Conservation (phyloP, 2,797 vertebrate genomes). For the Micrastur ruficollis region DNA sequence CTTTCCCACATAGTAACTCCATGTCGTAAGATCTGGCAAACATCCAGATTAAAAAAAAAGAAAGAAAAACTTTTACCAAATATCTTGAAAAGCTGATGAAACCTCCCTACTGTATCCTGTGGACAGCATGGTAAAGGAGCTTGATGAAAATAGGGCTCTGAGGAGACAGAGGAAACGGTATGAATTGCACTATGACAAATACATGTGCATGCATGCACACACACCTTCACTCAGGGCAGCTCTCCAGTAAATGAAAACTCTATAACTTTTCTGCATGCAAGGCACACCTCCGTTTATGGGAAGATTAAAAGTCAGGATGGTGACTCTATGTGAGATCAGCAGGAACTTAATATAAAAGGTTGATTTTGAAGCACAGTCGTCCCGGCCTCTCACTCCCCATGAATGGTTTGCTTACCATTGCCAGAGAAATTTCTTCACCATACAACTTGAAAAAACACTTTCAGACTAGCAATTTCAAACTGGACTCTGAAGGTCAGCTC, state of each 20-base stretch:
- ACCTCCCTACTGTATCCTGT: background rate
- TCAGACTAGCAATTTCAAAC: background rate
- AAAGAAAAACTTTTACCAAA: background rate
- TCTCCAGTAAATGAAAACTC: background rate
- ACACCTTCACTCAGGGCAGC: background rate
- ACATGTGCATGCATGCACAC: background rate
- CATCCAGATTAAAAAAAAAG: background rate
- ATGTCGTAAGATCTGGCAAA: background rate
- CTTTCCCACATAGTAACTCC: background rate
- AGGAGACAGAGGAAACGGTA: background rate
- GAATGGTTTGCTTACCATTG: background rate
- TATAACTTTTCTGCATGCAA: background rate
- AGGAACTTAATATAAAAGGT: background rate
- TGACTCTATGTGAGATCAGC: slow-evolving; percentile 1
- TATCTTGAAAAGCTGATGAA: background rate
- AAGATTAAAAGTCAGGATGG: background rate
- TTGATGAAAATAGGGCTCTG: background rate
- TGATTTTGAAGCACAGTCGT: background rate
- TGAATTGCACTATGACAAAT: background rate
- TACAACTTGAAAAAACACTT: background rate
- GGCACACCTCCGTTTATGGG: background rate
- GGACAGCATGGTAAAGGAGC: background rate
- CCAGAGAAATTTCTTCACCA: background rate
- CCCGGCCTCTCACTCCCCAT: background rate
- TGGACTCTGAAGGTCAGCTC: background rate